phyloP scores from a whole-genome alignment of 2,797 vertebrate genomes.

The Cyprinodon diabolis region DNA sequence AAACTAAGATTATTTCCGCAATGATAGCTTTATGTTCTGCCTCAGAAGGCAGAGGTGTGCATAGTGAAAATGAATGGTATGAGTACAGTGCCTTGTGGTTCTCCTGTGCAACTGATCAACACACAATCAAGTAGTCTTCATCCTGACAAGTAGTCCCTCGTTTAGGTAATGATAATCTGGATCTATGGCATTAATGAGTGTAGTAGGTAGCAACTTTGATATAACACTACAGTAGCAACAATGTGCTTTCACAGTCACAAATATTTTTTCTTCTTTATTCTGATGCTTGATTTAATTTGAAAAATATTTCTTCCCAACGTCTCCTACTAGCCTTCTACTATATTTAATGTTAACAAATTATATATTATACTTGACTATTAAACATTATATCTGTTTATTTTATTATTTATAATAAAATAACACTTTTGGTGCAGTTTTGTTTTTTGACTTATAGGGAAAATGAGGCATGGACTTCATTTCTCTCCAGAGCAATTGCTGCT shows the following conservation, averaged over 20 bases:
- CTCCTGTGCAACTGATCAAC: background rate
- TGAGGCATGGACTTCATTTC: background rate
- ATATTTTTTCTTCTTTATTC: background rate
- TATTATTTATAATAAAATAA: background rate
- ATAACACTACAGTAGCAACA: too few relatives aligned
- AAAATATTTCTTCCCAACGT: background rate
- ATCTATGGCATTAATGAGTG: background rate
- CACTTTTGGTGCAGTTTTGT: background rate
- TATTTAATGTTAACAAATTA: background rate
- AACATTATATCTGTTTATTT: background rate
- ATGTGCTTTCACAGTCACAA: too few relatives aligned
- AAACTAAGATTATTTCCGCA: background rate
- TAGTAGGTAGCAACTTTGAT: too few relatives aligned
- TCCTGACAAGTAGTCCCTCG: too few relatives aligned
- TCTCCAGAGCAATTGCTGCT: background rate
- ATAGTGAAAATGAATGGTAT: background rate
- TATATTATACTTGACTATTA: too few relatives aligned
- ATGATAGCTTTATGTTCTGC: background rate
- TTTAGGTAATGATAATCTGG: background rate
- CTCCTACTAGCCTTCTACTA: background rate
- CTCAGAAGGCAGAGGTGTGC: background rate
- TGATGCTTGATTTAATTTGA: background rate
- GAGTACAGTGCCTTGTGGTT: background rate
- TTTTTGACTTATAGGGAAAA: background rate
- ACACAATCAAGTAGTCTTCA: background rate